Base-by-base conservation (phyloP, 92 coral and sea anemone genomes). In the Pocillopora meandrina region DNA sequence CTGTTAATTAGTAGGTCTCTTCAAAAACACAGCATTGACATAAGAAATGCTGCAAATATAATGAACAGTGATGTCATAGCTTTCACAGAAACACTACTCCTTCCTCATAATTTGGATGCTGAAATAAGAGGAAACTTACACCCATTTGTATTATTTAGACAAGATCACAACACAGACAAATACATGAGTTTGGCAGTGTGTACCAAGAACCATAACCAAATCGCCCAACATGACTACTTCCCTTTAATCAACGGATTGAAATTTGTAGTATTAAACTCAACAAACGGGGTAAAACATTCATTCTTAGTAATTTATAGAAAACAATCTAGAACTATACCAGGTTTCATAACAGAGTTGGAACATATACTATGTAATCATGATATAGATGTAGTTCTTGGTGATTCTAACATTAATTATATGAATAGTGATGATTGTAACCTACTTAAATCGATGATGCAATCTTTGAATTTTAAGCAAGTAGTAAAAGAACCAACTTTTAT, bases 11-110 rank as follows among this genome's bases (percentile, higher is more conserved):
- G 78, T 31, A 20, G 89, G 84, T 89, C 86, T 85, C 86, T 89
- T 71, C 18, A 74, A 78, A 89, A 89, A 72, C 89, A 89, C 77
- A 85, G 86, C 65, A 89, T 84, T 67, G 91, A 84, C 73, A 57
- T 88, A 55, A 89, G 20, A 78, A 3, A 76, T 84, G 76, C 63
- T 76, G 62, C 18, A 12, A 69, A 69, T 69, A 69, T 69, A 18
- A 10, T 69, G 16, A 69, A 69, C 74, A 69, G 74, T 69, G 74
- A 69, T 69, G 18, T 69, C 74, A 10, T 31, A 42, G 49, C 49
- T 42, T 42, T 42, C 49, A 42, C 49, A 42, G 49, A 42, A 42
- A 42, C 49, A 42, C 1, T 3, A 42, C 13, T 23, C 26, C 26
- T 69, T 69, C 42, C 73, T 69, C 12, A 69, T 69, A 18, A 69